Percentiles rank a stretch among this genome's conserved stretches.
Evolutionary conservation across 2,113 vertebrate genomes (phyloP).

Genomic region (Zosterops japonicus): DNA sequence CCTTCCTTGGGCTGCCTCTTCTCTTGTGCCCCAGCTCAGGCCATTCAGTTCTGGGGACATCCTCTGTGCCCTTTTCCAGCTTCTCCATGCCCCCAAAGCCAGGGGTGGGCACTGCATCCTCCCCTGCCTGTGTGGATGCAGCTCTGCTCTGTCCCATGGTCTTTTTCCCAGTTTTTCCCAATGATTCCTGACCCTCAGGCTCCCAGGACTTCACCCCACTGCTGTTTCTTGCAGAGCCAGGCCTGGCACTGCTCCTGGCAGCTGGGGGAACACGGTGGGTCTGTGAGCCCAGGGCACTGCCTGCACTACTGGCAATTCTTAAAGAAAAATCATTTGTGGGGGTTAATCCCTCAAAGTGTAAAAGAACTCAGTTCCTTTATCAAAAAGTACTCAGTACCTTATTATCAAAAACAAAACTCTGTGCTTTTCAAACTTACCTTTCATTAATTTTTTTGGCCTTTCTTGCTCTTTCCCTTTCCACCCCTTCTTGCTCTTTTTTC

Average conservation of each 20-base stretch:
- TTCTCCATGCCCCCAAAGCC: rapidly evolving
- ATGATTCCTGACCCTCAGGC: not conserved
- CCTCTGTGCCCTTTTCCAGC: not conserved
- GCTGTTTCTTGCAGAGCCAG: not conserved
- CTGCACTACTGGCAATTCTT: not conserved
- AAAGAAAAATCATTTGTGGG: rapidly evolving
- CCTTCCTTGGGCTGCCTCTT: not conserved
- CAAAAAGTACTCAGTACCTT: not conserved
- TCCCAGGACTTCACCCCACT: rapidly evolving
- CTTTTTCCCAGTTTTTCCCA: not conserved
- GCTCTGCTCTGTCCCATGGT: not conserved
- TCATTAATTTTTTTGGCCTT: not conserved
- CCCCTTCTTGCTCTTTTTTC: not conserved
- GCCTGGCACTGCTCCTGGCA: rapidly evolving
- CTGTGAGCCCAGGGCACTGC: not conserved
- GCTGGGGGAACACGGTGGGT: rapidly evolving
- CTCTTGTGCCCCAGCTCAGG: not conserved
- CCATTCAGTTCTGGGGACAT: not conserved
- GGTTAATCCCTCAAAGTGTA: not conserved
- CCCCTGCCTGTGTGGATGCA: rapidly evolving
- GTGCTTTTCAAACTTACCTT: not conserved
- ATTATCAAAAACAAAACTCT: not conserved
- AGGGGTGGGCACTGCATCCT: not conserved
- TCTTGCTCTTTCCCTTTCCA: not conserved
- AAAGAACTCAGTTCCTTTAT: not conserved